Percentiles rank a stretch among this genome's conserved stretches.
Conservation (phyloP, 2,113 vertebrate genomes). For the Hippolais icterina region DNA sequence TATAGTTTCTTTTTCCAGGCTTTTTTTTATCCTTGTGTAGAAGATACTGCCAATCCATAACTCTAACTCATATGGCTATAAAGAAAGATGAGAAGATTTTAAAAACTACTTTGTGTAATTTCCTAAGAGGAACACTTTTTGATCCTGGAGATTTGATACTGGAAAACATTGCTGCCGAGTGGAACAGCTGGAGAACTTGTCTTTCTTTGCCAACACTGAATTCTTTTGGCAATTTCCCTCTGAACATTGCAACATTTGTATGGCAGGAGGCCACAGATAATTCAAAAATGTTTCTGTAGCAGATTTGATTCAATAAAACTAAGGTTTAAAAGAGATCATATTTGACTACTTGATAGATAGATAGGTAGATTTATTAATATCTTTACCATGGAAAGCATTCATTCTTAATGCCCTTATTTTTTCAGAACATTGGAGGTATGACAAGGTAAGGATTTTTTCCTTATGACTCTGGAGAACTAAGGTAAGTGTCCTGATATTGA, state of each 20-base stretch:
- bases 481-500: neutral
- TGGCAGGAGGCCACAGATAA: neutral
- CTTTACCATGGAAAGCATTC: neutral
- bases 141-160: neutral
- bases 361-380: neutral
- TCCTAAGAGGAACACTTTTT: neutral
- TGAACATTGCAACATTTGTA: neutral
- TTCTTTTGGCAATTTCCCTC: neutral
- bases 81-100: neutral
- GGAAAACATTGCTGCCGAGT: neutral
- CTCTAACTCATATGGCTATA: neutral
- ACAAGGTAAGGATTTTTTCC: neutral
- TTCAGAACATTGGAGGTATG: neutral
- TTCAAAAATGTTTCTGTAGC: neutral
- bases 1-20: neutral
- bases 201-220: neutral
- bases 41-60: neutral
- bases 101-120: neutral
- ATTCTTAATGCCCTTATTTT: neutral
- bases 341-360: neutral
- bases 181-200: neutral
- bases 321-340: neutral
- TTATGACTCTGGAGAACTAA: neutral
- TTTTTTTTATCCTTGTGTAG: neutral
- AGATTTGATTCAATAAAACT: neutral